Conservation (phyloP, 2,113 vertebrate species). For the Opisthocomus hoazin region DNA sequence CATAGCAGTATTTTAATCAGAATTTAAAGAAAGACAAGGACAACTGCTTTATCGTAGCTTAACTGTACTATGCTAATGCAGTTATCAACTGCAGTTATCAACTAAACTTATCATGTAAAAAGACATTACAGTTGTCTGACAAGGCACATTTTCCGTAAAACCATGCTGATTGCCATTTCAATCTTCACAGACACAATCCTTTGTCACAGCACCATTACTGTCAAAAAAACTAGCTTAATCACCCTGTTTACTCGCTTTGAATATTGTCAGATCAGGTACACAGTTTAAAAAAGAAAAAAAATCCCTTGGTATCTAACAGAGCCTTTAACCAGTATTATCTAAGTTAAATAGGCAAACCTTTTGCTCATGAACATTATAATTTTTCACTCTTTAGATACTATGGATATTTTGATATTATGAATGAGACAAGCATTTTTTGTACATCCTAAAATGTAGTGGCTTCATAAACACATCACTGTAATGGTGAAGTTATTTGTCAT, state of each 20-base stretch:
- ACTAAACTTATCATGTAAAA: background rate
- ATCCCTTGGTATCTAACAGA: background rate
- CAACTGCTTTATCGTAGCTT: background rate
- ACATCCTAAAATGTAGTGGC: background rate
- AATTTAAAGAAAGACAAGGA: background rate
- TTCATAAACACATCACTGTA: background rate
- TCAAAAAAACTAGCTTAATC: background rate
- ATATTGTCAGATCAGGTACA: background rate
- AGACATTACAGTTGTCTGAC: background rate
- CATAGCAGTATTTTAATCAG: background rate
- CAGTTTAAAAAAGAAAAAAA: background rate
- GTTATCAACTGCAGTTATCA: background rate
- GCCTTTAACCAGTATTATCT: background rate
- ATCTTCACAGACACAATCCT: background rate
- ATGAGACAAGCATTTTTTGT: background rate
- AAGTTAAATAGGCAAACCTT: background rate
- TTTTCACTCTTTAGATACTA: background rate
- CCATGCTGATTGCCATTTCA: background rate
- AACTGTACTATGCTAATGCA: background rate
- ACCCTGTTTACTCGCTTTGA: background rate
- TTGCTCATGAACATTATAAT: background rate
- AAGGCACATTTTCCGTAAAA: background rate
- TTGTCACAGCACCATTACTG: background rate
- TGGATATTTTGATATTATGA: background rate
- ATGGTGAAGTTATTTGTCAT: fast-evolving